Conservation (phyloP, 1,140 invertebrate genomes). For the Matsumurasca onukii region DNA sequence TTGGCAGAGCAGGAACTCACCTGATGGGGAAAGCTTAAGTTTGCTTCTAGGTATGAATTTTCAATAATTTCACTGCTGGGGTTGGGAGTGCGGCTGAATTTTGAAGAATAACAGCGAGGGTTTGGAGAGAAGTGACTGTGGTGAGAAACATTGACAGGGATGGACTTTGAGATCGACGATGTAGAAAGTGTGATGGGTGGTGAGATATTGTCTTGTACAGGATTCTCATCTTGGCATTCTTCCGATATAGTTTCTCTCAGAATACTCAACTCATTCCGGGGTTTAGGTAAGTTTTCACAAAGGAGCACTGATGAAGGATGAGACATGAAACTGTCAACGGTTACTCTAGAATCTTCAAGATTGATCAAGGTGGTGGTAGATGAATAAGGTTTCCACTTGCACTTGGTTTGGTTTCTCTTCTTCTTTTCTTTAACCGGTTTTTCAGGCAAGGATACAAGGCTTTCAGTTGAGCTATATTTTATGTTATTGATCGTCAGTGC, state of each 20-base stretch:
- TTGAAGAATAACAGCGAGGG: neutral
- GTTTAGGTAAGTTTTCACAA: neutral
- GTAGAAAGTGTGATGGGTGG: neutral
- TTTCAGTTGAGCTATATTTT: conserved; percentile 27
- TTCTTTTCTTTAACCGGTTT: conserved; percentile 7
- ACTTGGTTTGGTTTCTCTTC: neutral
- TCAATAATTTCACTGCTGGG: neutral
- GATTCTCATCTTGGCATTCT: neutral
- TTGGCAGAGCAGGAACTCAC: neutral
- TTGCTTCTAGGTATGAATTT: conserved; percentile 7
- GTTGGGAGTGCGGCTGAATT: neutral
- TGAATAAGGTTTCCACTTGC: neutral
- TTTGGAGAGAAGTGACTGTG: neutral
- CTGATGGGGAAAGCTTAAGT: neutral
- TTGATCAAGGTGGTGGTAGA: conserved; percentile 13
- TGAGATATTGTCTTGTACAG: neutral
- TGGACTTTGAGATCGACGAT: neutral
- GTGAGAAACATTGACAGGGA: neutral
- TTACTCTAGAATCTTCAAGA: neutral
- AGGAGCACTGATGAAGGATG: neutral
- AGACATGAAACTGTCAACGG: conserved; percentile 9
- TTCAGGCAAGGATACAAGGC: conserved; percentile 16
- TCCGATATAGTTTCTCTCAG: neutral
- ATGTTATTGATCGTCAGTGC: conserved; percentile 22
- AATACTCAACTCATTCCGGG: neutral